Percentiles rank a stretch among this genome's conserved stretches.
These are phyloP conservation scores for Eumaeus atala DNA, from an alignment of 1,140 invertebrate genomes.

Conservation along the genomic window DNA sequence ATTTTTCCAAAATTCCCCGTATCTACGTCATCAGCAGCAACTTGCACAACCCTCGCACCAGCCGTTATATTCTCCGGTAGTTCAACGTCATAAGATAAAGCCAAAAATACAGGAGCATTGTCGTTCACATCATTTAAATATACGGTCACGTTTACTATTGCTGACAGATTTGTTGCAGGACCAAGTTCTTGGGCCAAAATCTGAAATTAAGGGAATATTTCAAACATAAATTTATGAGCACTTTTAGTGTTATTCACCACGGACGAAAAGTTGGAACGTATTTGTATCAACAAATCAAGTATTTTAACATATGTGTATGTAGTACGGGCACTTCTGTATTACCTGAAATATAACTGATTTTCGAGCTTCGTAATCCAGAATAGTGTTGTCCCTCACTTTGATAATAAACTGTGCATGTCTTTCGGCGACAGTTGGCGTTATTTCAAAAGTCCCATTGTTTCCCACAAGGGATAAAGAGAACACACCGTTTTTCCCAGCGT, in stretches of 20 bases:
- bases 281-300: too few species aligned
- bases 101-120: conserved; percentile 87
- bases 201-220: conserved; percentile 57
- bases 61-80: conserved; percentile 86
- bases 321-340: conserved; percentile 12
- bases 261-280: too few species aligned
- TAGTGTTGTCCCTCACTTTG: conserved; percentile 85
- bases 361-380: conserved; percentile 88
- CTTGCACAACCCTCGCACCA: conserved; percentile 83
- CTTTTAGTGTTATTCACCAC: too few species aligned
- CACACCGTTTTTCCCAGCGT: conserved; percentile 87
- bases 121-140: conserved; percentile 93
- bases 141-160: conserved; percentile 83
- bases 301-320: too few species aligned
- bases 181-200: conserved; percentile 87
- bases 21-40: conserved; percentile 85
- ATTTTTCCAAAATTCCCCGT: conserved; percentile 82
- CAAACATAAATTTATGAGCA: neutral
- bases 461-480: conserved; percentile 86
- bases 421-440: conserved; percentile 90
- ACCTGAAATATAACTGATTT: conserved; percentile 83
- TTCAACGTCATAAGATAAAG: conserved; percentile 81
- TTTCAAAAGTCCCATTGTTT: conserved; percentile 91
- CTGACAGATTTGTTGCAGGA: conserved; percentile 82
- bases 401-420: conserved; percentile 86